Percentiles rank a stretch among this genome's conserved stretches.
Conservation (phyloP, 2,888 invertebrate genomes). For the Ectemnius cavifrons region DNA sequence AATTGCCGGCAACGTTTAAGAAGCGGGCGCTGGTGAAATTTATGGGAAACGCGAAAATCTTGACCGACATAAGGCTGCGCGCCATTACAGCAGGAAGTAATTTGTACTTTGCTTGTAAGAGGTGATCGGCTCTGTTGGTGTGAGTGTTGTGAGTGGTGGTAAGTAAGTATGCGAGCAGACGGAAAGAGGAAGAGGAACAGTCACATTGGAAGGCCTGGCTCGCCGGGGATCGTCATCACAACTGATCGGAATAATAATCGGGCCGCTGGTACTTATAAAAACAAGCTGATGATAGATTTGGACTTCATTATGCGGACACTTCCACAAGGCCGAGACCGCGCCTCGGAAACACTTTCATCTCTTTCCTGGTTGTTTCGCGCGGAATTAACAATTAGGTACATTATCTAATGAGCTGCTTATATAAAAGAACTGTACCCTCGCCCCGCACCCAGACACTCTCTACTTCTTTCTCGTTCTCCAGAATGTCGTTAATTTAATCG, state of each 20-base stretch:
- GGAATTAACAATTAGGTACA: neutral
- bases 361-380: conserved; percentile 14
- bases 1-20: too few species aligned
- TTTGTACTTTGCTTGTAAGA: conserved; percentile 35
- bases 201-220: conserved; percentile 39
- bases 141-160: conserved; percentile 18
- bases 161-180: conserved; percentile 17
- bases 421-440: neutral
- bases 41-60: conserved; percentile 17
- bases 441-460: too few species aligned
- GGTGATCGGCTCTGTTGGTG: conserved; percentile 14
- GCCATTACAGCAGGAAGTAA: conserved; percentile 29
- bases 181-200: conserved; percentile 53
- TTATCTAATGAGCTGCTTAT: conserved; percentile 1
- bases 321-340: conserved; percentile 21
- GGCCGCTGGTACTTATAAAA: conserved; percentile 24
- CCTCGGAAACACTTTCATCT: conserved; percentile 24
- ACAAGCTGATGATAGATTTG: conserved; percentile 30
- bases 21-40: conserved; percentile 1
- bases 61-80: conserved; percentile 14
- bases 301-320: conserved; percentile 28
- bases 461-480: too few species aligned
- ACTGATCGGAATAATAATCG: conserved; percentile 51
- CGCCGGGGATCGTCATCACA: conserved; percentile 42
- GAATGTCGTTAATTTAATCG: too few species aligned